Evolutionary conservation across 1,140 invertebrate genomes (phyloP).

Genomic region (Procambarus virginalis): DNA sequence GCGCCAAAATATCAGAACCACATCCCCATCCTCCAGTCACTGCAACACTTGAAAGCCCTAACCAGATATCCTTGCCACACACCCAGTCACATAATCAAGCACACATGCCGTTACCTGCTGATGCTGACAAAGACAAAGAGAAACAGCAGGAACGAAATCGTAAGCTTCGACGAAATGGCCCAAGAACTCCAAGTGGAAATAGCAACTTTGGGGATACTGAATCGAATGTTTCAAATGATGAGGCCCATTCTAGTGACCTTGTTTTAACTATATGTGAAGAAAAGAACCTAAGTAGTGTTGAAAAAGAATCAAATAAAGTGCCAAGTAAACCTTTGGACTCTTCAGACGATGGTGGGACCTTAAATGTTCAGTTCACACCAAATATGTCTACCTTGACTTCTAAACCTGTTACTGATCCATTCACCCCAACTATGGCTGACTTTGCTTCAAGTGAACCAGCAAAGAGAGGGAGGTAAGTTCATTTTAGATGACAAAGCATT

Average conservation of each 20-base stretch:
- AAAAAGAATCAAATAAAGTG: constrained; percentile 59
- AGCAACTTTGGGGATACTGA: constrained; percentile 67
- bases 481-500: background rate
- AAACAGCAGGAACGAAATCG: constrained; percentile 58
- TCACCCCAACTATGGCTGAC: constrained; percentile 61
- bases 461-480: constrained; percentile 55
- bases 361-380: constrained; percentile 65
- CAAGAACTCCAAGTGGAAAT: constrained; percentile 64
- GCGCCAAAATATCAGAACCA: constrained; percentile 39
- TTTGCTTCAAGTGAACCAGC: constrained; percentile 51
- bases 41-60: constrained; percentile 30
- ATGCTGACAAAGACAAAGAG: constrained; percentile 58
- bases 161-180: constrained; percentile 57
- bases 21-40: constrained; percentile 23
- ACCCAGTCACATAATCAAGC: constrained; percentile 30
- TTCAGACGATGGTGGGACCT: constrained; percentile 55
- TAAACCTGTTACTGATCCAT: constrained; percentile 47
- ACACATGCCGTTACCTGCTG: constrained; percentile 19
- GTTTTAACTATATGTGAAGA: constrained; percentile 69
- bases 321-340: constrained; percentile 65
- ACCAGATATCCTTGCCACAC: constrained; percentile 32
- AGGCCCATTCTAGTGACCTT: constrained; percentile 59
- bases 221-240: constrained; percentile 65
- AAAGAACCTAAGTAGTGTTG: constrained; percentile 63
- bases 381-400: constrained; percentile 40